These are phyloP conservation scores for Chionomys nivalis DNA, from an alignment of 2,113 vertebrate genomes.

Conservation along the genomic window DNA sequence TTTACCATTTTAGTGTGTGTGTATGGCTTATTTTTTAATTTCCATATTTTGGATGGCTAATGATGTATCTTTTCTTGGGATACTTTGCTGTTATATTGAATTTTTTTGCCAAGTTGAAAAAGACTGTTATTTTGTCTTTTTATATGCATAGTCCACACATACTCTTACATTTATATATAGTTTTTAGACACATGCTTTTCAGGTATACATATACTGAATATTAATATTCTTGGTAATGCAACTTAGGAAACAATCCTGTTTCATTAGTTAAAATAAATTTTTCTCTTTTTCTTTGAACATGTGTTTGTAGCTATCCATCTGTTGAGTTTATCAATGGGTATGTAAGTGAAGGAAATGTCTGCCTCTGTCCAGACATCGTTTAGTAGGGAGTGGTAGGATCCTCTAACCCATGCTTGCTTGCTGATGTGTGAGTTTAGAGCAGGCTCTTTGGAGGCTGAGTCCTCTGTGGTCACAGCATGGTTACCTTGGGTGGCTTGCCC, in stretches of 20 bases:
- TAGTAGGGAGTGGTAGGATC: not conserved
- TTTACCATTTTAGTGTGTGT: not conserved
- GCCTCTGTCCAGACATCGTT: not conserved
- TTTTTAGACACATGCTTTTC: not conserved
- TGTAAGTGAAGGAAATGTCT: not conserved
- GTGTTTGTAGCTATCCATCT: not conserved
- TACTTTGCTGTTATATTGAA: not conserved
- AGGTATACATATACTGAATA: not conserved
- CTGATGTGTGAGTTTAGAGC: not conserved
- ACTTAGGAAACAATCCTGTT: not conserved
- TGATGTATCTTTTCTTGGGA: not conserved
- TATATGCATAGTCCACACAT: not conserved
- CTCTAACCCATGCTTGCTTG: not conserved
- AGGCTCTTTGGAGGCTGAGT: not conserved
- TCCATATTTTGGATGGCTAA: not conserved
- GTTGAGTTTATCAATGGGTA: not conserved
- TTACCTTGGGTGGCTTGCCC: not conserved
- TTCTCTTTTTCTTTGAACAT: not conserved
- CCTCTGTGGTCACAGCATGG: not conserved
- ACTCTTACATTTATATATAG: not conserved
- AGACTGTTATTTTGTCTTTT: not conserved
- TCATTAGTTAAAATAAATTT: not conserved
- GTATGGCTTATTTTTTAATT: not conserved
- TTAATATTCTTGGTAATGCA: not conserved
- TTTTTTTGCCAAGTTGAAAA: not conserved